phyloP scores from a whole-genome alignment of 92 coral and sea anemone species.

The Plumapathes pennacea region DNA sequence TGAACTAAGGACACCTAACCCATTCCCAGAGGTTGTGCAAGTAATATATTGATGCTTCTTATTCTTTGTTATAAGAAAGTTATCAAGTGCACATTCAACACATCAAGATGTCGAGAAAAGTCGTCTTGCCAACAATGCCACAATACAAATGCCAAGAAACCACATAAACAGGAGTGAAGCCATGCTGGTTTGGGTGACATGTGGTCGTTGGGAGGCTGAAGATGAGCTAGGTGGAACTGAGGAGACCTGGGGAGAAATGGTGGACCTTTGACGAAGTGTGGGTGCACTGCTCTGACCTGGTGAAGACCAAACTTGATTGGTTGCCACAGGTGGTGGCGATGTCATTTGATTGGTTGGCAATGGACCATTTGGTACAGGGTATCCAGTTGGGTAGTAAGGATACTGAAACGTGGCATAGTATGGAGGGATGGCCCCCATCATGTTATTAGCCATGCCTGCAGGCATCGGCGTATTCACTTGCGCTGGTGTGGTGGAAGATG shows the following conservation, averaged over 20 bases:
- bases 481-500: conserved; percentile 6
- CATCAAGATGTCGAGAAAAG: conserved; percentile 49
- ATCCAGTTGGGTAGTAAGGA: conserved; percentile 58
- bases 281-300: conserved; percentile 52
- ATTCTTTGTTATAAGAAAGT: too few relatives aligned
- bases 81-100: too few relatives aligned
- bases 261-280: conserved; percentile 13
- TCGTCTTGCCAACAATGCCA: conserved; percentile 68
- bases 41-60: too few relatives aligned
- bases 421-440: conserved; percentile 4
- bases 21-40: too few relatives aligned
- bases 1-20: too few relatives aligned
- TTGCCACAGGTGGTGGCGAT: too few relatives aligned
- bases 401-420: conserved; percentile 30
- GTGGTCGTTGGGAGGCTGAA: conserved; percentile 25
- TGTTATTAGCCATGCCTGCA: not conserved
- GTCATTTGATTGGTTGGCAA: conserved; percentile 42
- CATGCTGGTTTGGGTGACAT: conserved; percentile 64
- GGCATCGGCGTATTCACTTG: conserved; percentile 19
- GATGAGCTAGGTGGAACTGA: conserved; percentile 1
- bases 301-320: not conserved
- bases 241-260: conserved; percentile 1
- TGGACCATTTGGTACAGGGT: conserved; percentile 14
- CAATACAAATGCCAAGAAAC: conserved; percentile 63
- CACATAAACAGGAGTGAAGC: conserved; percentile 68